A percentile compares a stretch with the other conserved stretches of the same genome.
phyloP scores from a whole-genome alignment of 1,140 invertebrate genomes.

The Eriosoma lanigerum region DNA sequence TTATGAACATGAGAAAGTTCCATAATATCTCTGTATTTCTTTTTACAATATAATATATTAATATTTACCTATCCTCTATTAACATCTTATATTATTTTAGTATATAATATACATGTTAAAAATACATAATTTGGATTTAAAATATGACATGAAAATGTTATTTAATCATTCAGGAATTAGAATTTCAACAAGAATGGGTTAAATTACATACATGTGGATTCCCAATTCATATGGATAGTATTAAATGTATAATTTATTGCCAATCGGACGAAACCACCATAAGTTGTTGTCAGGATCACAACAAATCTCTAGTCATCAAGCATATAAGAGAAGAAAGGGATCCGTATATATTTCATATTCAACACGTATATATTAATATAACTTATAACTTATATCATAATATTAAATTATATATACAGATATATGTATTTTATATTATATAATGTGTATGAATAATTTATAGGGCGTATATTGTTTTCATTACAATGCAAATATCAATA shows the following conservation, averaged over 20 bases:
- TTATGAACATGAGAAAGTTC: no score
- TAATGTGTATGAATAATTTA: background rate
- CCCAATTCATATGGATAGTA: slow-evolving; percentile 58
- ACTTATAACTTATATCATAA: background rate
- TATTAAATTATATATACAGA: background rate
- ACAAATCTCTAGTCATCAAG: slow-evolving; percentile 59
- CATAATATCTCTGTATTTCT: no score
- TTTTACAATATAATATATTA: no score
- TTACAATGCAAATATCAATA: slow-evolving; percentile 57
- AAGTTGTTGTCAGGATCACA: slow-evolving; percentile 61
- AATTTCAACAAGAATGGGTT: slow-evolving; percentile 60
- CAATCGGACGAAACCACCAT: slow-evolving; percentile 58
- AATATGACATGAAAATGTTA: no score
- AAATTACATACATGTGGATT: slow-evolving; percentile 57
- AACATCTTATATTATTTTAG: no score
- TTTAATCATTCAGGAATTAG: slow-evolving; percentile 57
- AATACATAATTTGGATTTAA: no score
- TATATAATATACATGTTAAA: no score
- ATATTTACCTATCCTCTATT: no score
- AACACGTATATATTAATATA: slow-evolving; percentile 57
- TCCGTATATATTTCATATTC: slow-evolving; percentile 61
- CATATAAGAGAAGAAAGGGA: slow-evolving; percentile 59
- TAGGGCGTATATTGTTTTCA: slow-evolving; percentile 63
- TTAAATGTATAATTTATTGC: slow-evolving; percentile 59
- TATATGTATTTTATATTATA: background rate